phyloP scores from a whole-genome alignment of 2,888 invertebrate species.

The Aporophyla lueneburgensis region DNA sequence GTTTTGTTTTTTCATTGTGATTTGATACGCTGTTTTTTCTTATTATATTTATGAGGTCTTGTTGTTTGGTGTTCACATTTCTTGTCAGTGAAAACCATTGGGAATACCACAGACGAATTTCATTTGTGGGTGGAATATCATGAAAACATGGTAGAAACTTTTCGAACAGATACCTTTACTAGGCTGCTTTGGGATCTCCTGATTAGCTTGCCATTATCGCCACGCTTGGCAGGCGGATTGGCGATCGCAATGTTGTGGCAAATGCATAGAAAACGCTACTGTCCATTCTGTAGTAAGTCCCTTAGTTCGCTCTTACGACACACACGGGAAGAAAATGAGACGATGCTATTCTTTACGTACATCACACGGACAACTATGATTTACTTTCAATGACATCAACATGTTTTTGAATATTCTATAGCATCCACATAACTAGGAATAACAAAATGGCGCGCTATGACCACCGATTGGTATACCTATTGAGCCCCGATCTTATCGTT shows the following conservation, averaged over 20 bases:
- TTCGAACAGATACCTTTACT: neutral
- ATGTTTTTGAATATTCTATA: neutral
- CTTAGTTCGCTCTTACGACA: no score
- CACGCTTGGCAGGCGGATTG: no score
- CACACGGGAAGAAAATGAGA: no score
- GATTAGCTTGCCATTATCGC: neutral
- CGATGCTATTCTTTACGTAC: no score
- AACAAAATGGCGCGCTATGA: slow-evolving; percentile 36
- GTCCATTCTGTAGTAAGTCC: no score
- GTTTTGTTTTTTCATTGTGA: slow-evolving; percentile 26
- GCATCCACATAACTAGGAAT: neutral
- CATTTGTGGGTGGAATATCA: neutral
- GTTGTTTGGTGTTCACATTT: slow-evolving; percentile 1
- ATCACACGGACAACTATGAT: no score
- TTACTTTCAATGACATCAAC: neutral
- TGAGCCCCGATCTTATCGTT: slow-evolving; percentile 47
- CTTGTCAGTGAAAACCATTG: neutral
- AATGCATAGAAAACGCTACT: no score
- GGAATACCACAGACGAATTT: neutral
- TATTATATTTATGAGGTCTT: slow-evolving; percentile 21
- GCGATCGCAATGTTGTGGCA: no score
- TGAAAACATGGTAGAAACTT: neutral
- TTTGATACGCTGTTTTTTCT: slow-evolving; percentile 11
- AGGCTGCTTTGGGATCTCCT: neutral
- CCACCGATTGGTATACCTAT: slow-evolving; percentile 39